Evolutionary conservation across 2,888 invertebrate species (phyloP), one percentile per base, ranked within the genome.

Genomic region (Metalampra italica): DNA sequence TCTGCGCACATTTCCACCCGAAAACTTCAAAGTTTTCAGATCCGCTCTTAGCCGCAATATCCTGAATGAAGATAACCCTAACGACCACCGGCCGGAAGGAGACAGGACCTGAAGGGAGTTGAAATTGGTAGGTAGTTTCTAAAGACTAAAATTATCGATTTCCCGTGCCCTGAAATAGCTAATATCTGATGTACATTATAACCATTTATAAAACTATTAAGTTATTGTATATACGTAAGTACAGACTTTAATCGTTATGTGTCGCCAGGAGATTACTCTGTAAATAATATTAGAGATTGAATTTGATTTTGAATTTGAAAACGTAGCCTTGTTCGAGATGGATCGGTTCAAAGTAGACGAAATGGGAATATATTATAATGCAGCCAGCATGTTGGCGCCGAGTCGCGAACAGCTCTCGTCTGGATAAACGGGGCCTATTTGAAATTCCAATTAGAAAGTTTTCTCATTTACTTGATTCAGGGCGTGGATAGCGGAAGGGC

Each of bases 361-460:
- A 11, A 32, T 5, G 64, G 61, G 66, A 69, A 78, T 29, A 40
- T 41, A 50, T 75, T 75, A 77, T 77, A 76, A 75, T 75, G 69
- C 67, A 67, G 63, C 62, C 63, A 75, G 70, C 68, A 72, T 75
- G 75, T 75, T 66, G 71, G 74, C 76, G 70, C 66, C 66, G 76
- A 76, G 72, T 77, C 79, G 78, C 78, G 77, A 82, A 81, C 77
- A 75, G 75, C 75, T 78, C 77, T 78, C 79, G 72, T 82, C 79
- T 75, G 77, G 78, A 82, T 82, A 85, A 86, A 82, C 82, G 82
- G 78, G 71, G 81, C 82, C 83, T 84, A 83, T 87, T 87, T 87
- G 85, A 88, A 88, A 81, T 87, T 88, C 86, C 88, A 87, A 88
- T 88, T 87, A 87, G 82, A 88, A 88, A 88, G 85, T 88, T 88